These are phyloP conservation scores for Drosophila dunni DNA, from an alignment of 1,140 invertebrate species.

Conservation along the genomic window DNA sequence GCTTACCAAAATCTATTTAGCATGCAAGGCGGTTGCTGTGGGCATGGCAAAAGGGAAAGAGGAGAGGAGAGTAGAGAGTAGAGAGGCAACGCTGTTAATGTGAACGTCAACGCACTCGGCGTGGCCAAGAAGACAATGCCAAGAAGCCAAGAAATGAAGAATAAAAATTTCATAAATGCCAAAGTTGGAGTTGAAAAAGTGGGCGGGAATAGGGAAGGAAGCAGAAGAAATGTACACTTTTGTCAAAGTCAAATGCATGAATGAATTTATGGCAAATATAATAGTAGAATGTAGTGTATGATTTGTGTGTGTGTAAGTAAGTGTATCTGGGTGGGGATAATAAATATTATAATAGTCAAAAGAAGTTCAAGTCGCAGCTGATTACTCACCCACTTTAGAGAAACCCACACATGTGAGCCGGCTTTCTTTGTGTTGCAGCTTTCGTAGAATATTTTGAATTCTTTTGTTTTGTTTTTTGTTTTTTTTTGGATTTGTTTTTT, in stretches of 20 bases:
- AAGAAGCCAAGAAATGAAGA: slow-evolving; percentile 19
- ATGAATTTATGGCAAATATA: slow-evolving; percentile 56
- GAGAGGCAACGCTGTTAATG: slow-evolving; percentile 6
- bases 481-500: slow-evolving; percentile 36
- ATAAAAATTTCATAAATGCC: slow-evolving; percentile 57
- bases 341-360: slow-evolving; percentile 27
- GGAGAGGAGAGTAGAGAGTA: slow-evolving; percentile 1
- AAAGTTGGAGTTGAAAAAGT: slow-evolving; percentile 2
- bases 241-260: slow-evolving; percentile 65
- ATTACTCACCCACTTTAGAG: slow-evolving; percentile 78
- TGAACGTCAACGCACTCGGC: slow-evolving; percentile 30
- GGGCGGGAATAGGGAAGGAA: not conserved
- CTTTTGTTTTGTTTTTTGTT: slow-evolving; percentile 12
- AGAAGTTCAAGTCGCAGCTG: slow-evolving; percentile 25
- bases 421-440: slow-evolving; percentile 52
- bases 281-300: not conserved
- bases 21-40: slow-evolving; percentile 57
- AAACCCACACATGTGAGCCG: slow-evolving; percentile 73
- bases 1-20: slow-evolving; percentile 55
- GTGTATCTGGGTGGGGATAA: slow-evolving; percentile 11
- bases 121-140: slow-evolving; percentile 28
- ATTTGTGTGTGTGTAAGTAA: slow-evolving; percentile 3
- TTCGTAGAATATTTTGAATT: slow-evolving; percentile 28
- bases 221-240: slow-evolving; percentile 18
- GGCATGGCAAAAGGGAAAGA: slow-evolving; percentile 8